Evolutionary conservation across 2,113 vertebrate species (phyloP), one percentile per base, ranked within the genome.

Genomic region (Crotalus helleri): DNA sequence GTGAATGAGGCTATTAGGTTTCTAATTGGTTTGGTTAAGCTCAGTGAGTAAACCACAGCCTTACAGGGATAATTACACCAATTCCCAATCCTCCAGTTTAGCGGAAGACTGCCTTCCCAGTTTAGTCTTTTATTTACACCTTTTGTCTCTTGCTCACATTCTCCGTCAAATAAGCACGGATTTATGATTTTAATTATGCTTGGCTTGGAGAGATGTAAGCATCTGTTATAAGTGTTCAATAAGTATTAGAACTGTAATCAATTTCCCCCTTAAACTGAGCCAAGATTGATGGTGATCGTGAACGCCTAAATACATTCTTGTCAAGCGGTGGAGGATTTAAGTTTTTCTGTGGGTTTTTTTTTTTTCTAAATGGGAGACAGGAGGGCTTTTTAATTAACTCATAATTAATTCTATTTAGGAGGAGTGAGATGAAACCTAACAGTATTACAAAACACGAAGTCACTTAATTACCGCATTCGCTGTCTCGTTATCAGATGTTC

Each of bases 151-250:
- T 95, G 94, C 88, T 96, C 94, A 95, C 93, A 19, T 94, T 94
- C 93, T 91, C 96, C 91, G 96, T 97, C 97, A 95, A 96, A 97
- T 88, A 91, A 94, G 54, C 93, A 96, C 39, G 95, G 97, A 98
- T 97, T 97, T 97, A 98, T 97, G 95, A 96, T 97, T 97, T 97
- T 97, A 97, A 97, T 97, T 97, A 97, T 96, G 94, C 96, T 94
- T 94, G 93, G 96, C 95, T 95, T 93, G 91, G 96, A 96, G 94
- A 96, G 96, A 97, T 97, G 96, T 97, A 97, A 98, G 95, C 96
- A 97, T 97, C 94, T 96, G 94, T 96, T 98, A 97, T 94, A 97
- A 96, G 92, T 95, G 93, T 96, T 98, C 97, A 97, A 96, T 97
- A 97, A 96, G 95, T 94, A 97, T 97, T 98, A 97, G 94, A 97